phyloP scores from a whole-genome alignment of 2,797 vertebrate species.

The Forpus xanthops region DNA sequence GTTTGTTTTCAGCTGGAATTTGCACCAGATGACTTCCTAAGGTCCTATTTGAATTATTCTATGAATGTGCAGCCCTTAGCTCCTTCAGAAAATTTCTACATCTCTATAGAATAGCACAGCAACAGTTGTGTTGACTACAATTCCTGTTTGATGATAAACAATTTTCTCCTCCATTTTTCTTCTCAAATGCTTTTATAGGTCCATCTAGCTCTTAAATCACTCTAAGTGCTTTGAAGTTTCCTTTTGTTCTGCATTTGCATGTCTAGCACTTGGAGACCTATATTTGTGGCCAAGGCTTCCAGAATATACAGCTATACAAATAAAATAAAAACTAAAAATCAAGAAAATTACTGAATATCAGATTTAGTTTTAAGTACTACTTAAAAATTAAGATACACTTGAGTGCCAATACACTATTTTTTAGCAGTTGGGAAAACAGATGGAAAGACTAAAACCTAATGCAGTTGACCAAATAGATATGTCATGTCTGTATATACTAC shows the following conservation, averaged over 20 bases:
- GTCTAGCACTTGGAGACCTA: not conserved
- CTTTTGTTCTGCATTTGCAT: not conserved
- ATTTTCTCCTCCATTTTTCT: not conserved
- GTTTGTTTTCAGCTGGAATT: not conserved
- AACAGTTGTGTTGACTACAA: not conserved
- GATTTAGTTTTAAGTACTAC: not conserved
- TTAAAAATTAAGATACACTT: not conserved
- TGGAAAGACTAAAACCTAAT: not conserved
- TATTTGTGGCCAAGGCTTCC: not conserved
- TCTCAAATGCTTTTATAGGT: not conserved
- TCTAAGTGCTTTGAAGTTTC: not conserved
- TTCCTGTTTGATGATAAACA: not conserved
- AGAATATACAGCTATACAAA: not conserved
- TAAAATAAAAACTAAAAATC: not conserved
- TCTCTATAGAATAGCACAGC: not conserved
- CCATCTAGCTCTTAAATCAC: not conserved
- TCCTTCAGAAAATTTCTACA: not conserved
- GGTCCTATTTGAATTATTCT: not conserved
- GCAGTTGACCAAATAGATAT: not conserved
- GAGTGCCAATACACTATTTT: not conserved
- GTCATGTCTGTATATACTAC: not conserved
- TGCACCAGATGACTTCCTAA: not conserved
- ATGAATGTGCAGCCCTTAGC: not conserved
- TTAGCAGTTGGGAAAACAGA: not conserved
- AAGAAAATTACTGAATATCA: not conserved